Conservation (phyloP, 2,113 vertebrate species). For the Camelus bactrianus region DNA sequence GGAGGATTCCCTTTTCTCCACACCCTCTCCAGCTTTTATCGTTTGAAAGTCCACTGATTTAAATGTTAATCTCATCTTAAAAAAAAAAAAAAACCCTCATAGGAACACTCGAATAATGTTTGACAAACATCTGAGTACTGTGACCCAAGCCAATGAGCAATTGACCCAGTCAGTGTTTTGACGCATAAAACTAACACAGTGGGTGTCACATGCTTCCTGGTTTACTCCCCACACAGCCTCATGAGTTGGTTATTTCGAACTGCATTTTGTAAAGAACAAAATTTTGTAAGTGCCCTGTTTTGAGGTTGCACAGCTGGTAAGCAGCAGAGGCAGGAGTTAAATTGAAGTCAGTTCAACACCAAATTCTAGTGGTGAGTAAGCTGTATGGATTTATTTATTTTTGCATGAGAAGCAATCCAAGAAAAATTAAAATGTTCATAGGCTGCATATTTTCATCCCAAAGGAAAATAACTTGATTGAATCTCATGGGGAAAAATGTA, state of each 20-base stretch:
- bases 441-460: not conserved
- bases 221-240: not conserved
- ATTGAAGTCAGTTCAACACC: not conserved
- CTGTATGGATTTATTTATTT: not conserved
- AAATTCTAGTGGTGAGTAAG: not conserved
- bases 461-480: slow-evolving; percentile 44
- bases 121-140: not conserved
- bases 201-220: not conserved
- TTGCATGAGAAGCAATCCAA: not conserved
- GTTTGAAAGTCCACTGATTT: not conserved
- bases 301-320: not conserved
- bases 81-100: not conserved
- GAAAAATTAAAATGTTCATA: not conserved
- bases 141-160: not conserved
- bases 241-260: not conserved
- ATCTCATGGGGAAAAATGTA: not conserved
- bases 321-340: not conserved
- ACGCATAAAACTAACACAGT: not conserved
- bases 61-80: not conserved
- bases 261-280: not conserved
- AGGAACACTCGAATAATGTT: not conserved
- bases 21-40: too few relatives aligned
- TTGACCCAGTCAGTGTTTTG: too few relatives aligned
- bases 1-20: too few relatives aligned
- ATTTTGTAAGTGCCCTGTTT: not conserved